These are phyloP conservation scores for Menura novaehollandiae DNA, from an alignment of 2,113 vertebrate genomes.

Conservation along the genomic window DNA sequence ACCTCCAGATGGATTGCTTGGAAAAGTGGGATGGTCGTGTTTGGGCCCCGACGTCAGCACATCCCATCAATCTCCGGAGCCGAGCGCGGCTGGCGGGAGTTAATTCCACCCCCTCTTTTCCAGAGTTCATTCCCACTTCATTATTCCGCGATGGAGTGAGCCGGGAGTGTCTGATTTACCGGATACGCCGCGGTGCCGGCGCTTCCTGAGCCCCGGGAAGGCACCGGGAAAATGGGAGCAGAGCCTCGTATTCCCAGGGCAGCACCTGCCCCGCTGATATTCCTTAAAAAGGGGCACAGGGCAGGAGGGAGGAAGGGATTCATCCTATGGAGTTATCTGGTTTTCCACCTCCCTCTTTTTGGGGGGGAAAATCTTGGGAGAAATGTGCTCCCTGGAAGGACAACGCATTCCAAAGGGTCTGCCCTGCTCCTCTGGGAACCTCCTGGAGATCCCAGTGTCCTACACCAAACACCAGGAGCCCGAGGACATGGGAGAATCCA, in stretches of 20 bases:
- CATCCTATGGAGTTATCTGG: accelerated
- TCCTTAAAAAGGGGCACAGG: background rate
- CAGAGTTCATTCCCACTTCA: constrained; percentile 71
- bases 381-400: background rate
- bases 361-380: background rate
- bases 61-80: constrained; percentile 59
- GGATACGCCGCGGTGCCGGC: background rate
- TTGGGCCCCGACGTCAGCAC: constrained; percentile 54
- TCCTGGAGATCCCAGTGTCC: background rate
- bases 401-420: background rate
- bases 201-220: background rate
- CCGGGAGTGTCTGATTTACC: constrained; percentile 20
- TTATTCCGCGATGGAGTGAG: constrained; percentile 43
- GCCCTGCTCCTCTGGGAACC: background rate
- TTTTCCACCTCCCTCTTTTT: background rate
- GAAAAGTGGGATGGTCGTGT: constrained; percentile 60
- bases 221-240: background rate
- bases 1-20: constrained; percentile 60
- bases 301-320: background rate
- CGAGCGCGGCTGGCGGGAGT: background rate
- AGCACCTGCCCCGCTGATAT: background rate
- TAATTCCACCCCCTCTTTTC: background rate
- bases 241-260: background rate
- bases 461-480: background rate
- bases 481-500: background rate